Base-by-base conservation (phyloP, 2,888 invertebrate genomes). In the Campaea margaritaria region DNA sequence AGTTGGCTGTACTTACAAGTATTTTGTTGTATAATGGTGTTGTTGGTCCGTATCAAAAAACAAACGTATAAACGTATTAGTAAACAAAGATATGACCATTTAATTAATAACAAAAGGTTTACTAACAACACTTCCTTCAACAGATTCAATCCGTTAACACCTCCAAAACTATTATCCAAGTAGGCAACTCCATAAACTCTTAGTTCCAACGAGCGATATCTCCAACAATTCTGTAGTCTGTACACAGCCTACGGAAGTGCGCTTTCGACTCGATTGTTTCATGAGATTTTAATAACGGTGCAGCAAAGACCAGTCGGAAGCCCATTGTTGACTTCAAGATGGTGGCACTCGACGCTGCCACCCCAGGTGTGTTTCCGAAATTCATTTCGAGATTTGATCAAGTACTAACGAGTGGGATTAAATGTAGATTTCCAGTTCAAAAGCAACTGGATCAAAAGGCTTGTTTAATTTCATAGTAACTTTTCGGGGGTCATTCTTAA, bases 231-330 rank as follows among this genome's bases (percentile, higher is more conserved):
- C 52, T 58, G 45, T 62, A 82, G 76, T 87, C 83, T 86, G 89
- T 85, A 89, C 89, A 78, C 65, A 76, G 75, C 73, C 69, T 73
- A 67, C 85, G 89, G 89, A 91, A 92, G 91, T 89, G 87, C 86
- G 90, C 91, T 89, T 87, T 91, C 85, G 85, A 91, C 78, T 91
- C 91, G 90, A 92, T 92, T 91, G 91, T 90, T 91, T 81, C 91
- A 91, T 83, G 88, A 92, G 92, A 91, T 91, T 91, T 92, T 92
- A 92, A 92, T 92, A 91, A 91, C 91, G 86, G 86, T 89, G 91
- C 91, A 89, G 87, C 89, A 91, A 90, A 91, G 91, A 81, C 82
- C 79, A 84, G 85, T 83, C 86, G 83, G 83, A 81, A 81, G 79
- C 80, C 82, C 81, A 89, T 90, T 91, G 91, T 91, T 85, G 87